Evolutionary conservation across 1,140 invertebrate species (phyloP).

Genomic region (Drosophila kohkoa): DNA sequence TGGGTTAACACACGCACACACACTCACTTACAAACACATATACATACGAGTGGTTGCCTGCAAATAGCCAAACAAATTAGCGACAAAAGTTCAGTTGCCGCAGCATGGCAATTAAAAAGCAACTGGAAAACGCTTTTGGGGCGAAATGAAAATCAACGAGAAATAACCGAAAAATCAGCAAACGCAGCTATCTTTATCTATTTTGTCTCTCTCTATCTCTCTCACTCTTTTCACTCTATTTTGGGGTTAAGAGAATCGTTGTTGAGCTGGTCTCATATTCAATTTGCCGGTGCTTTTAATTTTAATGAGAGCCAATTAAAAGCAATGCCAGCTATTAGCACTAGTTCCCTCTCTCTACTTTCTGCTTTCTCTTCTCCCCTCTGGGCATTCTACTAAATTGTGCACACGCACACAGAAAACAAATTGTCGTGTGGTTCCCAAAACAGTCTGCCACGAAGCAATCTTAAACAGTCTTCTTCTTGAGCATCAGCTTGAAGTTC

Average conservation of each 20-base stretch:
- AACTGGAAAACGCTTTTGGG: slow-evolving; percentile 62
- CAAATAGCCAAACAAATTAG: slow-evolving; percentile 75
- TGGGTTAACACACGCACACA: slow-evolving; percentile 20
- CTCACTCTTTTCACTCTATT: not conserved
- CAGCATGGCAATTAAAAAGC: slow-evolving; percentile 71
- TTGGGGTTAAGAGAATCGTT: not conserved
- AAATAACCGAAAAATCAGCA: slow-evolving; percentile 23
- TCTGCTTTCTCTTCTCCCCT: not conserved
- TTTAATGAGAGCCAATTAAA: slow-evolving; percentile 80
- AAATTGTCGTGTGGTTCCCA: slow-evolving; percentile 69
- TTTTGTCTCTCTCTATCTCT: not conserved
- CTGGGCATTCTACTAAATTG: slow-evolving; percentile 33
- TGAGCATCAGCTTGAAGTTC: slow-evolving; percentile 25
- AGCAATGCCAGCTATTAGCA: slow-evolving; percentile 55
- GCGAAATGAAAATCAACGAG: slow-evolving; percentile 41
- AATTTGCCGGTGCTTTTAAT: slow-evolving; percentile 75
- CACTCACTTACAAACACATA: not conserved
- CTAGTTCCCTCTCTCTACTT: not conserved
- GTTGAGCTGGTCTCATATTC: slow-evolving; percentile 64
- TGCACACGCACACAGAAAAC: slow-evolving; percentile 73
- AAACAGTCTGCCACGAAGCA: slow-evolving; percentile 25
- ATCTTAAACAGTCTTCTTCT: slow-evolving; percentile 56
- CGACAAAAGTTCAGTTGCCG: slow-evolving; percentile 67
- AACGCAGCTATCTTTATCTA: not conserved
- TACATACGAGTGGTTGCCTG: slow-evolving; percentile 27